A percentile compares a stretch with the other conserved stretches of the same genome.
phyloP scores from a whole-genome alignment of 2,113 vertebrate species.

The Sander vitreus region DNA sequence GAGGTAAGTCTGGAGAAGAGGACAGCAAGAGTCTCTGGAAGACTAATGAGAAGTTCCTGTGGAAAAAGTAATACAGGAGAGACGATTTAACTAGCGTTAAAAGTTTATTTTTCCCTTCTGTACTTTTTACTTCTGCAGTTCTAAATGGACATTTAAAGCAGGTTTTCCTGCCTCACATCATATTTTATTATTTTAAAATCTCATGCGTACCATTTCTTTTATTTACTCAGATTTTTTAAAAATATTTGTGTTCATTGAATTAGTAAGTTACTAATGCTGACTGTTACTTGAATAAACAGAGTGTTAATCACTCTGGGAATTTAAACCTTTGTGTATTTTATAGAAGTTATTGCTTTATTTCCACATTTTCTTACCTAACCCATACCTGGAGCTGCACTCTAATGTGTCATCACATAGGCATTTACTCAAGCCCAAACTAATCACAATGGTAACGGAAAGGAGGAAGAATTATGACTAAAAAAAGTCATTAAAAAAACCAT shows the following conservation, averaged over 20 bases:
- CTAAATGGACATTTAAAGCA: neutral
- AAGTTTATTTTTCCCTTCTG: neutral
- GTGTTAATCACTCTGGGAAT: neutral
- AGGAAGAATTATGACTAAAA: too few species aligned
- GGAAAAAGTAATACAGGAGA: conserved; percentile 85
- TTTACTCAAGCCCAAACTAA: neutral
- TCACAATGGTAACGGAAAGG: neutral
- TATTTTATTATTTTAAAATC: conserved; percentile 6
- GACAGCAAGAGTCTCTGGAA: conserved; percentile 88
- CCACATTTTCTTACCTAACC: neutral
- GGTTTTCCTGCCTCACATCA: neutral
- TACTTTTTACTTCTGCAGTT: neutral
- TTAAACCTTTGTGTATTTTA: neutral
- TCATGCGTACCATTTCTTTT: neutral
- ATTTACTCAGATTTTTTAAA: neutral
- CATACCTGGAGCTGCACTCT: neutral
- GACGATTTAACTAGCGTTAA: neutral
- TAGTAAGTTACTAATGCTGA: neutral
- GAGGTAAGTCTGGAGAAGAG: conserved; percentile 61
- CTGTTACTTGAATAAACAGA: conserved; percentile 16
- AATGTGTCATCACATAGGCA: neutral
- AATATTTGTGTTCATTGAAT: neutral
- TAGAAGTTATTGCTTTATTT: neutral
- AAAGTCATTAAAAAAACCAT: too few species aligned
- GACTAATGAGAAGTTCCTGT: conserved; percentile 94